Percentiles rank a stretch among this genome's conserved stretches.
Evolutionary conservation across 2,113 vertebrate genomes (phyloP).

Genomic region (Rhipidura dahli): DNA sequence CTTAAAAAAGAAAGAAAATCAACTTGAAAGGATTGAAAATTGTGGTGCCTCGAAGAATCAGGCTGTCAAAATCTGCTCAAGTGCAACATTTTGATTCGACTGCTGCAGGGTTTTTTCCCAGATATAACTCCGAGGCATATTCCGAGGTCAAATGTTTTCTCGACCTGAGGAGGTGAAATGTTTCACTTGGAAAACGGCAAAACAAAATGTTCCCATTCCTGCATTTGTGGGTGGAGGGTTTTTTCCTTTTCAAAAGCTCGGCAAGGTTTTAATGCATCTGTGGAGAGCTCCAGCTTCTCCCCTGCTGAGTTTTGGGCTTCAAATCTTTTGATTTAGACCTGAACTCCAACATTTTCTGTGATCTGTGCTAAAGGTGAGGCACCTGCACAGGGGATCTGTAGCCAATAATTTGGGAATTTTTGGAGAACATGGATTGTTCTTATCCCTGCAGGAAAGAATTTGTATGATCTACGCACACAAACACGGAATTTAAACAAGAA

Average conservation of each 20-base stretch:
- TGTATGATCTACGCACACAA: background rate
- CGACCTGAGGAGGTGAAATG: background rate
- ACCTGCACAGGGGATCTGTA: background rate
- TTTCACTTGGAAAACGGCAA: background rate
- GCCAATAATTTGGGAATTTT: background rate
- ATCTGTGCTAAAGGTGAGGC: background rate
- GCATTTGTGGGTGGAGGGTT: background rate
- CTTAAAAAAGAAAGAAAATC: background rate
- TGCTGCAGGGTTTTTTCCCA: background rate
- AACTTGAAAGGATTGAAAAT: background rate
- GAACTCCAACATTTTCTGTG: background rate
- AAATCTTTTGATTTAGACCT: background rate
- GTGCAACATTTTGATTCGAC: background rate
- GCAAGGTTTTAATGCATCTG: background rate
- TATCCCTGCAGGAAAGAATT: background rate
- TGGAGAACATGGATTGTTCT: background rate
- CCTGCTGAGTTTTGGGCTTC: background rate
- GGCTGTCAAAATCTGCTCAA: background rate
- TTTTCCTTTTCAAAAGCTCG: background rate
- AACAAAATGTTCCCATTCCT: background rate
- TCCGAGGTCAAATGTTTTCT: background rate
- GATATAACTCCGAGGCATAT: background rate
- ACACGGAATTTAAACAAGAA: background rate
- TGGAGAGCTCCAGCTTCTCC: background rate
- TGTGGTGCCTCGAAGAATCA: background rate